phyloP scores from a whole-genome alignment of 1,140 invertebrate species.

The Stratiolaelaps scimitus region DNA sequence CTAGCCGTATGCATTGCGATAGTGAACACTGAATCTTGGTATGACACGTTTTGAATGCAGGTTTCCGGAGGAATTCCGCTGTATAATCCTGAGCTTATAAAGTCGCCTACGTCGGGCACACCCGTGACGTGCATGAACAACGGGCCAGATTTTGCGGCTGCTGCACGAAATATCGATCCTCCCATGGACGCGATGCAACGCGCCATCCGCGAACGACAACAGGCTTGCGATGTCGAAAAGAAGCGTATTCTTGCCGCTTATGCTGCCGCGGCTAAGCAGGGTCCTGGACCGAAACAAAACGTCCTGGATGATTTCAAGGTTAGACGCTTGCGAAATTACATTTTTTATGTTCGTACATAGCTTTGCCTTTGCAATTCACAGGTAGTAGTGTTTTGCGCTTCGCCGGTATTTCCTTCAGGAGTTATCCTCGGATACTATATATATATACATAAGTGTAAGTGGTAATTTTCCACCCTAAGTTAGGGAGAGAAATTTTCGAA shows the following conservation, averaged over 20 bases:
- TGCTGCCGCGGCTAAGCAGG: conserved; percentile 35
- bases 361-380: too few relatives aligned
- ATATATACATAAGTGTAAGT: too few relatives aligned
- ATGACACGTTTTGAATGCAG: background rate
- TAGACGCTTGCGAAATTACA: background rate
- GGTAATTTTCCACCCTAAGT: too few relatives aligned
- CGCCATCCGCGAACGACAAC: conserved; percentile 34
- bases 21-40: too few relatives aligned
- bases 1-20: too few relatives aligned
- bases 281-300: conserved; percentile 32
- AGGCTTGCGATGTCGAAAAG: conserved; percentile 35
- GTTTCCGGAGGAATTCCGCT: conserved; percentile 20
- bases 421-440: too few relatives aligned
- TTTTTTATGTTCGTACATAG: too few relatives aligned
- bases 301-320: conserved; percentile 27
- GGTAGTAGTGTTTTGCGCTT: too few relatives aligned
- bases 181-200: conserved; percentile 35
- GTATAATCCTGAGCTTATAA: conserved; percentile 22
- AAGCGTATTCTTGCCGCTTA: conserved; percentile 36
- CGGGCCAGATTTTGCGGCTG: conserved; percentile 6
- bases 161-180: background rate
- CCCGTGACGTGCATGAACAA: conserved; percentile 25
- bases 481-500: too few relatives aligned
- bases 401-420: too few relatives aligned
- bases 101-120: conserved; percentile 3